phyloP scores from a whole-genome alignment of 2,888 invertebrate genomes.

The Drosophila borborema region DNA sequence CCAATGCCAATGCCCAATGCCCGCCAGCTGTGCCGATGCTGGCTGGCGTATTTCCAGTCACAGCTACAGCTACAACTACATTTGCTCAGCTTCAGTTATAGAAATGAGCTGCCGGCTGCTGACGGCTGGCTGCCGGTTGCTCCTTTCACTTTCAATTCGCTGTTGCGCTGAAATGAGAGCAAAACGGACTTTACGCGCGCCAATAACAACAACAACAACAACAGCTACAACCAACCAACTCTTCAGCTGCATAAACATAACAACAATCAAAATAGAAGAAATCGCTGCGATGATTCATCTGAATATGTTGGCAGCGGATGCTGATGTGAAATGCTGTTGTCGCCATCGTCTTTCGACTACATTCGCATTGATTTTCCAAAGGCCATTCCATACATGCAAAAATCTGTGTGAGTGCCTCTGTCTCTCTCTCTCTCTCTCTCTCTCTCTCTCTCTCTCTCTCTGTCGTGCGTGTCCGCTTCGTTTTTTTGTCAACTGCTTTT shows the following conservation, averaged over 20 bases:
- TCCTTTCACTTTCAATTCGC: slow-evolving; percentile 79
- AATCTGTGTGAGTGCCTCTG: background rate
- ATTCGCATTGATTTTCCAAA: slow-evolving; percentile 70
- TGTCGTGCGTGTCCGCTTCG: slow-evolving; percentile 14
- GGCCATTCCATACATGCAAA: slow-evolving; percentile 48
- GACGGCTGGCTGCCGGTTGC: slow-evolving; percentile 35
- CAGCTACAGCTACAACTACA: slow-evolving; percentile 14
- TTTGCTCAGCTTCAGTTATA: slow-evolving; percentile 47
- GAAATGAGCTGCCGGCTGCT: slow-evolving; percentile 59
- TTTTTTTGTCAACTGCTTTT: slow-evolving; percentile 53
- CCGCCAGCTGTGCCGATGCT: slow-evolving; percentile 33
- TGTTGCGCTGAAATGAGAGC: slow-evolving; percentile 70
- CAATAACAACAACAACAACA: slow-evolving; percentile 52
- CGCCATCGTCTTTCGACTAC: slow-evolving; percentile 26
- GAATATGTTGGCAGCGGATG: slow-evolving; percentile 53
- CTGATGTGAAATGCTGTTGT: slow-evolving; percentile 34
- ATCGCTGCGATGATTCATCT: slow-evolving; percentile 66
- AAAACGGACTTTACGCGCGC: slow-evolving; percentile 70
- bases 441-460: background rate
- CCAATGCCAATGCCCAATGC: slow-evolving; percentile 61
- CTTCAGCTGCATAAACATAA: slow-evolving; percentile 33
- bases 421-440: background rate
- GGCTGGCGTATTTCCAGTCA: slow-evolving; percentile 31
- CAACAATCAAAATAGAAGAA: slow-evolving; percentile 69
- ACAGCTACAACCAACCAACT: slow-evolving; percentile 16